These are phyloP conservation scores for Leuciscus waleckii DNA, from an alignment of 2,797 vertebrate species.

Conservation along the genomic window DNA sequence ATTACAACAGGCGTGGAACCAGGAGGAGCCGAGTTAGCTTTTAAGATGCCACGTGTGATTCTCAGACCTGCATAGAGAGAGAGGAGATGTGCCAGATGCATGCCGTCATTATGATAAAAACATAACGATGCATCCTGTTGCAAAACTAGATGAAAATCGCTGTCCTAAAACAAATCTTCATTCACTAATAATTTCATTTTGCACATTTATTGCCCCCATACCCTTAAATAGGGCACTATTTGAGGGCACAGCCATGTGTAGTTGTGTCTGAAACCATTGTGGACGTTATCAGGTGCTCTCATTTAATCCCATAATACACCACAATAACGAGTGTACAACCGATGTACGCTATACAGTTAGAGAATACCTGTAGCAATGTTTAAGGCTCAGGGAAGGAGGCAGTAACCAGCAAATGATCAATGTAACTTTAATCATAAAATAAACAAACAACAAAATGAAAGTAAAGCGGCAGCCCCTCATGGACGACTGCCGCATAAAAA, in stretches of 20 bases:
- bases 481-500: too few relatives aligned
- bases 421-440: too few relatives aligned
- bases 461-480: too few relatives aligned
- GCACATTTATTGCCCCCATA: neutral
- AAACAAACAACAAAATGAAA: too few relatives aligned
- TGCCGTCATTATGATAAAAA: too few relatives aligned
- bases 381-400: too few relatives aligned
- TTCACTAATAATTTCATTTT: neutral
- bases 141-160: too few relatives aligned
- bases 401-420: too few relatives aligned
- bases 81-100: neutral
- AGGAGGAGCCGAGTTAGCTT: slow-evolving; percentile 10
- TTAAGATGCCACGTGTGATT: neutral
- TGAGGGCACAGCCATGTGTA: neutral
- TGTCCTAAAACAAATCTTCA: neutral
- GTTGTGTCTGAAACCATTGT: neutral
- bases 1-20: slow-evolving; percentile 1
- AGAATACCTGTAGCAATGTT: too few relatives aligned
- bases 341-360: neutral
- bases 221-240: neutral
- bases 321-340: neutral
- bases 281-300: neutral
- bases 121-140: too few relatives aligned
- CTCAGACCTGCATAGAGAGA: neutral
- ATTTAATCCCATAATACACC: neutral